phyloP scores from a whole-genome alignment of 2,113 vertebrate species.

The Ginglymostoma cirratum region DNA sequence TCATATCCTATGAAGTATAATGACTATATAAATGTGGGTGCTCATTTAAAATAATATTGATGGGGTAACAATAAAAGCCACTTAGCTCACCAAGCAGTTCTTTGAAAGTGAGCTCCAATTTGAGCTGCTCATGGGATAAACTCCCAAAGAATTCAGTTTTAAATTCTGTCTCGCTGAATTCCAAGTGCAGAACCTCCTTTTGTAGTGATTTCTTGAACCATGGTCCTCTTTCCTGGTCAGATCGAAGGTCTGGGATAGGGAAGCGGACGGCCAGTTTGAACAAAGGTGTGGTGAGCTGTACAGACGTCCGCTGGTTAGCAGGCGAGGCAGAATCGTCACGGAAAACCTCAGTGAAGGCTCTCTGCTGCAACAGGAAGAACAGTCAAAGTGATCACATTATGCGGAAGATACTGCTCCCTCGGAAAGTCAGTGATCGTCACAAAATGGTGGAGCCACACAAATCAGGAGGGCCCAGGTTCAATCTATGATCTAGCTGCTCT shows the following conservation, averaged over 20 bases:
- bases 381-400: neutral
- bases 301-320: constrained; percentile 70
- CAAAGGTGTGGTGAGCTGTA: constrained; percentile 72
- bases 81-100: constrained; percentile 72
- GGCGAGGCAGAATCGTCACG: constrained; percentile 83
- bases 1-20: neutral
- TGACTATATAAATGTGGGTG: neutral
- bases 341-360: constrained; percentile 95
- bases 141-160: constrained; percentile 84
- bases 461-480: neutral
- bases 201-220: constrained; percentile 97
- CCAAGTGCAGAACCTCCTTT: constrained; percentile 81
- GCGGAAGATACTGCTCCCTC: neutral
- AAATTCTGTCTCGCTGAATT: constrained; percentile 76
- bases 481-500: neutral
- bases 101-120: constrained; percentile 87
- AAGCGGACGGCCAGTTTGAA: constrained; percentile 80
- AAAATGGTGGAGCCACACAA: neutral
- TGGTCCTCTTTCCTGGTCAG: constrained; percentile 90
- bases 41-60: neutral
- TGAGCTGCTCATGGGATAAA: constrained; percentile 78
- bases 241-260: constrained; percentile 90
- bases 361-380: constrained; percentile 65
- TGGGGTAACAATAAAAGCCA: neutral
- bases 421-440: neutral